Conservation (phyloP, 1,140 invertebrate genomes). For the Microplitis demolitor region DNA sequence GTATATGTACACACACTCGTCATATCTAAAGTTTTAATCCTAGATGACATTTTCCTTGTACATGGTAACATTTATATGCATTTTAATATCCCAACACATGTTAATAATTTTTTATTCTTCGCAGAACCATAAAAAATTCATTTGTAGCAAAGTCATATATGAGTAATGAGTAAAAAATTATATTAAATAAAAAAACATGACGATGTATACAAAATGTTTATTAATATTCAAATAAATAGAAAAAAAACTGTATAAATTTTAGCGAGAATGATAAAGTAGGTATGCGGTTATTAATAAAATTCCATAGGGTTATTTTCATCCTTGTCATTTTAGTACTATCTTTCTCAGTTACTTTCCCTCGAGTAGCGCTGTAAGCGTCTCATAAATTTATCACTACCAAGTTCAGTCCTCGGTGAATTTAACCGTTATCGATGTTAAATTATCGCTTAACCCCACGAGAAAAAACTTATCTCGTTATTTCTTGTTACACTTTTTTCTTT, state of each 20-base stretch:
- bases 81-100: background rate
- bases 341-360: background rate
- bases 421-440: conserved; percentile 15
- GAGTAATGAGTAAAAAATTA: background rate
- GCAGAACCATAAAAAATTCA: background rate
- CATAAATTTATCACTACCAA: conserved; percentile 14
- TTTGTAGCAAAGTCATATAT: background rate
- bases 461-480: background rate
- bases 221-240: background rate
- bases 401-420: conserved; percentile 5
- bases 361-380: background rate
- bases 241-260: background rate
- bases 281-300: conserved; percentile 16
- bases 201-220: background rate
- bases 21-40: conserved; percentile 14
- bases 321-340: background rate
- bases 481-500: background rate
- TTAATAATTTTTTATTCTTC: background rate
- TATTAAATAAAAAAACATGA: background rate
- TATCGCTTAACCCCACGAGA: conserved; percentile 4
- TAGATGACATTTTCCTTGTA: conserved; percentile 9
- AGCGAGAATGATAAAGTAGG: background rate
- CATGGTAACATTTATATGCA: background rate
- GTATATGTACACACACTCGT: background rate
- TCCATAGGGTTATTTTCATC: background rate